These are phyloP conservation scores for Sterna hirundo DNA, from an alignment of 2,113 vertebrate genomes.

Conservation along the genomic window DNA sequence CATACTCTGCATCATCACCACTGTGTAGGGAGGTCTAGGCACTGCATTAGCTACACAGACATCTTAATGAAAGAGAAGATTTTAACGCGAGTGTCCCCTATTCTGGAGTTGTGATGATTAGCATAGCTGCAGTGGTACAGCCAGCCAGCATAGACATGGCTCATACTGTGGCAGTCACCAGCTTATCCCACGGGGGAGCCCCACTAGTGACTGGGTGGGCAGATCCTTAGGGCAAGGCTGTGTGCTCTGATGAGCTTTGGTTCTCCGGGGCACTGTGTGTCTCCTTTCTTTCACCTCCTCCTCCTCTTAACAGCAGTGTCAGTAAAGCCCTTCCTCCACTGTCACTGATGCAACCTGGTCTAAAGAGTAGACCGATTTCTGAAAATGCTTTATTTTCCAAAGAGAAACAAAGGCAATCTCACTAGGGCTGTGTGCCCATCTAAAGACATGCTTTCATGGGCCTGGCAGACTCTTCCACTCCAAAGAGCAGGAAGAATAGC, in stretches of 20 bases:
- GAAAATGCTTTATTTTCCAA: neutral
- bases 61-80: neutral
- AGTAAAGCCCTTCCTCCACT: neutral
- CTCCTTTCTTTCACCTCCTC: neutral
- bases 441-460: neutral
- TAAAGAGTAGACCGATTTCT: neutral
- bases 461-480: neutral
- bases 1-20: neutral
- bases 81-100: rapidly evolving
- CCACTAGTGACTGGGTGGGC: neutral
- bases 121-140: neutral
- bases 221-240: neutral
- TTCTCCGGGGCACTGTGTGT: neutral
- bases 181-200: rapidly evolving
- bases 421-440: neutral
- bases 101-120: neutral
- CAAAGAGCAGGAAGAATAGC: neutral
- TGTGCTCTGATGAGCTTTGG: neutral
- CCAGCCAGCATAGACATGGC: neutral
- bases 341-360: too few species aligned
- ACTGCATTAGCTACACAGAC: neutral
- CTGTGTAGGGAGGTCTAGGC: neutral
- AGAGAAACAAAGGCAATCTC: neutral
- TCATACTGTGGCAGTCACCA: neutral
- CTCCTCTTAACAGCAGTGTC: neutral